Evolutionary conservation across 2,888 invertebrate species (phyloP).

Genomic region (Athalia cordata): DNA sequence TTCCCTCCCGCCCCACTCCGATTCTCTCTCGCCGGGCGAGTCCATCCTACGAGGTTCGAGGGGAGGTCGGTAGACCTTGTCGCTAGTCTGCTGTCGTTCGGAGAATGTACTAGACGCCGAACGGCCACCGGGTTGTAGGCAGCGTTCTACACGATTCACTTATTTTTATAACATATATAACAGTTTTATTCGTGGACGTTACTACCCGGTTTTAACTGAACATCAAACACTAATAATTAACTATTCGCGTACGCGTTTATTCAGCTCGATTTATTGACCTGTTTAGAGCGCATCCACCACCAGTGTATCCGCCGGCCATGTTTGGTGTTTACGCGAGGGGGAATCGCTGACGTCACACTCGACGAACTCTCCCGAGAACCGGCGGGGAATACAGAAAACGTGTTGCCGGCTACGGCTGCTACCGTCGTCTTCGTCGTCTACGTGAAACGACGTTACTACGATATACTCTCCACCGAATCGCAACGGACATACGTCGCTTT

Average conservation of each 20-base stretch:
- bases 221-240: not conserved
- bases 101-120: conserved; percentile 68
- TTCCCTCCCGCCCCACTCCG: conserved; percentile 51
- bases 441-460: not conserved
- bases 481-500: too few relatives aligned
- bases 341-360: conserved; percentile 69
- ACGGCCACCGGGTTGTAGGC: conserved; percentile 55
- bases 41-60: conserved; percentile 65
- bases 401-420: conserved; percentile 53
- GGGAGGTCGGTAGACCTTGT: conserved; percentile 69
- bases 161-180: not conserved
- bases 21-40: conserved; percentile 67
- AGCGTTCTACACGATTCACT: conserved; percentile 23
- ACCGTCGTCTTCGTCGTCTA: not conserved
- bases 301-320: conserved; percentile 72
- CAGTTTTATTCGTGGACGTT: conserved; percentile 2
- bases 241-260: conserved; percentile 36
- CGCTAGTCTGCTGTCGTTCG: conserved; percentile 73
- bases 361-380: conserved; percentile 64
- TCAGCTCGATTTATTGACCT: conserved; percentile 48
- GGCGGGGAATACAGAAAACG: conserved; percentile 54
- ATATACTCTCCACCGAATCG: not conserved
- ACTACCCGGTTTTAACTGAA: not conserved
- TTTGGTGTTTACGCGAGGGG: conserved; percentile 73
- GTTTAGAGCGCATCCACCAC: conserved; percentile 48